A percentile compares a stretch with the other conserved stretches of the same genome.
Evolutionary conservation across 35 echinoderm and acorn worm genomes (phyloP).

Genomic region (Diadema setosum): DNA sequence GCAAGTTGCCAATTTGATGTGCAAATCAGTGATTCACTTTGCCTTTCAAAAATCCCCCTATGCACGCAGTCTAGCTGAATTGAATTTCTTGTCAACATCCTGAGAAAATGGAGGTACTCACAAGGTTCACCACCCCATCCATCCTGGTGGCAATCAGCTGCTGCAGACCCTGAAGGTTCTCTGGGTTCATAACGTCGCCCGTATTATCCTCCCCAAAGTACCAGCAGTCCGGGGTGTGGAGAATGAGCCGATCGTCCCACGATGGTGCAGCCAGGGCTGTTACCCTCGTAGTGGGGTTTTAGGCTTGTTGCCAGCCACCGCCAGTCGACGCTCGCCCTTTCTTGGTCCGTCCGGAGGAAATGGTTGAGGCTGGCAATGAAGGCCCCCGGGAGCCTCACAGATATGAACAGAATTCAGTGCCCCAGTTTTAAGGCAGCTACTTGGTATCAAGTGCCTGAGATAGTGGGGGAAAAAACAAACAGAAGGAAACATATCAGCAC

Average conservation of each 20-base stretch:
- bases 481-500: no score
- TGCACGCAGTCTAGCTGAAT: background rate
- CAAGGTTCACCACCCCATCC: constrained; percentile 53
- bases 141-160: background rate
- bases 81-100: no score
- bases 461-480: no score
- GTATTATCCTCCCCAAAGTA: constrained; percentile 91
- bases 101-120: background rate
- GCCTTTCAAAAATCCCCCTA: background rate
- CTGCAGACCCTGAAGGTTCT: constrained; percentile 44
- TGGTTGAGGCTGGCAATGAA: constrained; percentile 95
- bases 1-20: no score
- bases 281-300: constrained; percentile 97
- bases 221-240: constrained; percentile 65
- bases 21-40: no score
- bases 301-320: constrained; percentile 82
- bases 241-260: constrained; percentile 88
- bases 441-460: background rate
- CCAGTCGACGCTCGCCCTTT: constrained; percentile 24
- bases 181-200: constrained; percentile 70
- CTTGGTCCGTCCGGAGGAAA: constrained; percentile 45
- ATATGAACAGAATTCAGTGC: constrained; percentile 68
- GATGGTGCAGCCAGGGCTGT: constrained; percentile 53
- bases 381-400: constrained; percentile 95
- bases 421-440: background rate